Percentiles rank a stretch among this genome's conserved stretches.
Evolutionary conservation across 2,113 vertebrate genomes (phyloP).

Genomic region (Scomber colias): DNA sequence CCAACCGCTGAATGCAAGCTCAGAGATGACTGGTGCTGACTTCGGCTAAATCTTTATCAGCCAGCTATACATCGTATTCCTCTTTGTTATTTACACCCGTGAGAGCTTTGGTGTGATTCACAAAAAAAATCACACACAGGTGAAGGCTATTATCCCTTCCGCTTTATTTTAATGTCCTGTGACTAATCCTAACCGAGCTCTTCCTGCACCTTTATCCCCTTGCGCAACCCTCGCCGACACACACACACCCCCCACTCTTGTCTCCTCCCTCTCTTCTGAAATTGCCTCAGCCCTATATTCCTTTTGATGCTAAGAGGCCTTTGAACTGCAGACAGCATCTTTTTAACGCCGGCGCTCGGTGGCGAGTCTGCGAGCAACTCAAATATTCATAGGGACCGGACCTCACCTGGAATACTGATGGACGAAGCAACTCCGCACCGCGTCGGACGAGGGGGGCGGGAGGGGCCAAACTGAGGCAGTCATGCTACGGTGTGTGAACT

Average conservation of each 20-base stretch:
- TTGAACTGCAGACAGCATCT: constrained; percentile 73
- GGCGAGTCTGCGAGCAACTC: constrained; percentile 56
- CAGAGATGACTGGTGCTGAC: constrained; percentile 38
- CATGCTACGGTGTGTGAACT: constrained; percentile 30
- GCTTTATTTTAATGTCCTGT: constrained; percentile 15
- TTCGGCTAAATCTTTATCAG: constrained; percentile 37
- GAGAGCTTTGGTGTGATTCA: background rate
- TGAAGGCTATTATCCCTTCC: background rate
- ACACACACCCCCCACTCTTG: background rate
- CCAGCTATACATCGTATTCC: constrained; percentile 19
- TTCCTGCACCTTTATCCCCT: constrained; percentile 10
- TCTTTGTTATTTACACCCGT: constrained; percentile 20
- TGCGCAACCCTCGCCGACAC: background rate
- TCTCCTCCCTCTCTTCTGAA: constrained; percentile 32
- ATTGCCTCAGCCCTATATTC: constrained; percentile 47
- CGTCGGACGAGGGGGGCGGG: background rate
- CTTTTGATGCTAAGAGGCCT: constrained; percentile 78
- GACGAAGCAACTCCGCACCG: constrained; percentile 10
- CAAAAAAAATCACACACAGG: background rate
- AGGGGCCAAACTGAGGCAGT: constrained; percentile 4
- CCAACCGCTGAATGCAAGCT: constrained; percentile 18
- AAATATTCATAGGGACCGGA: constrained; percentile 74
- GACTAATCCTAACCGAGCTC: constrained; percentile 17
- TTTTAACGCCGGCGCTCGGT: constrained; percentile 37
- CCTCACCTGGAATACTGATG: constrained; percentile 72